Conservation (phyloP, 2,888 invertebrate genomes). For the Maniola hyperantus region DNA sequence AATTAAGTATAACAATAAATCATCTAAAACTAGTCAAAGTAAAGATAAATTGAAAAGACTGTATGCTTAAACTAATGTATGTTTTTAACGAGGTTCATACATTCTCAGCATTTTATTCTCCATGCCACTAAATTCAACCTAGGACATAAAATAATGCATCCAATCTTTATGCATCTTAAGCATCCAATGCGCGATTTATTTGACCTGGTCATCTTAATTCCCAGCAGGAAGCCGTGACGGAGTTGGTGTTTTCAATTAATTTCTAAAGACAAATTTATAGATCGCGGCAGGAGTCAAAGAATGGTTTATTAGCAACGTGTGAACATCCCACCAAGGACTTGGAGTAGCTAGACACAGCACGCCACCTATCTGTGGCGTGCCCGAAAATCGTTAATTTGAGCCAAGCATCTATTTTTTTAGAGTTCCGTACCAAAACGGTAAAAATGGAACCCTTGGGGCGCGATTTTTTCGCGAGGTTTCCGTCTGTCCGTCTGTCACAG, state of each 20-base stretch:
- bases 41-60: no score
- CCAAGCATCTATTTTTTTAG: no score
- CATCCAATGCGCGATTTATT: slow-evolving; percentile 11
- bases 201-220: slow-evolving; percentile 3
- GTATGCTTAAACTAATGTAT: no score
- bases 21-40: no score
- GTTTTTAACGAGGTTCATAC: neutral
- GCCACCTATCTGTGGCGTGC: no score
- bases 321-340: neutral
- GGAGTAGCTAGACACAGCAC: no score
- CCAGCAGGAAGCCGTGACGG: slow-evolving; percentile 7
- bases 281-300: neutral
- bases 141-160: neutral
- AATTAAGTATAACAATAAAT: no score
- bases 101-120: neutral
- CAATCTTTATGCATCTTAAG: neutral
- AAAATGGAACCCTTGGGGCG: no score
- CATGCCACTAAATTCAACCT: neutral
- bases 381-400: no score
- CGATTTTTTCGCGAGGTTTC: no score
- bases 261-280: neutral
- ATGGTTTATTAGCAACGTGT: neutral
- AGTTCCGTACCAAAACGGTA: no score
- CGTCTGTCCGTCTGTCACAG: no score
- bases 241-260: slow-evolving; percentile 4